Conservation (phyloP, 2,888 invertebrate species). For the Pilophorus perplexus region DNA sequence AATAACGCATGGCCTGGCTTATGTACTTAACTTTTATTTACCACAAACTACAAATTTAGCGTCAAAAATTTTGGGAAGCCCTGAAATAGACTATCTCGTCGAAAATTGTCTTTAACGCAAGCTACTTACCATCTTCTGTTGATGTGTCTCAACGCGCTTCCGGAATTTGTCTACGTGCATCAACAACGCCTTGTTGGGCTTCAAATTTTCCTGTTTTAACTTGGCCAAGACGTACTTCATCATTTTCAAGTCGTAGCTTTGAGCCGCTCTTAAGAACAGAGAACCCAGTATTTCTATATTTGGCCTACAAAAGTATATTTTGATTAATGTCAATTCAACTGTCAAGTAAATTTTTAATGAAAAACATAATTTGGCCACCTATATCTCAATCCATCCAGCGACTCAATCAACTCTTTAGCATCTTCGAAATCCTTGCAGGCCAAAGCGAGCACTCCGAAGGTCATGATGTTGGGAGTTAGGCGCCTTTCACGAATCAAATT, state of each 20-base stretch:
- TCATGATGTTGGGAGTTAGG: slow-evolving; percentile 70
- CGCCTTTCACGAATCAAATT: slow-evolving; percentile 54
- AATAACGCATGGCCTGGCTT: no score
- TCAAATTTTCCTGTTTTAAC: slow-evolving; percentile 61
- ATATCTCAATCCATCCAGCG: slow-evolving; percentile 64
- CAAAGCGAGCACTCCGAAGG: slow-evolving; percentile 81
- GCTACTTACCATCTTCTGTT: not conserved
- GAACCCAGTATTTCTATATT: slow-evolving; percentile 74
- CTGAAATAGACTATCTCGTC: no score
- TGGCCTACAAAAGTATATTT: slow-evolving; percentile 55
- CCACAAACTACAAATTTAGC: no score
- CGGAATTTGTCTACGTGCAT: slow-evolving; percentile 62
- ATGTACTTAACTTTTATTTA: no score
- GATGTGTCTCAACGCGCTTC: not conserved
- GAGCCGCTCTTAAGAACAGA: slow-evolving; percentile 66
- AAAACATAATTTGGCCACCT: no score
- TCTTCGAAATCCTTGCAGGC: slow-evolving; percentile 66
- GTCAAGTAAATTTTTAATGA: not conserved
- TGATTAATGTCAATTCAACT: not conserved
- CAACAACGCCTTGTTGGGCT: slow-evolving; percentile 62
- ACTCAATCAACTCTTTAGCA: slow-evolving; percentile 64
- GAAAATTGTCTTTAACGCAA: no score
- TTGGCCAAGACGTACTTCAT: slow-evolving; percentile 67
- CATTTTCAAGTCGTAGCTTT: slow-evolving; percentile 62
- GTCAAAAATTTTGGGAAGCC: no score